Percentiles rank a stretch among this genome's conserved stretches.
Evolutionary conservation across 1,140 invertebrate species (phyloP).

Genomic region (Cydia amplana): DNA sequence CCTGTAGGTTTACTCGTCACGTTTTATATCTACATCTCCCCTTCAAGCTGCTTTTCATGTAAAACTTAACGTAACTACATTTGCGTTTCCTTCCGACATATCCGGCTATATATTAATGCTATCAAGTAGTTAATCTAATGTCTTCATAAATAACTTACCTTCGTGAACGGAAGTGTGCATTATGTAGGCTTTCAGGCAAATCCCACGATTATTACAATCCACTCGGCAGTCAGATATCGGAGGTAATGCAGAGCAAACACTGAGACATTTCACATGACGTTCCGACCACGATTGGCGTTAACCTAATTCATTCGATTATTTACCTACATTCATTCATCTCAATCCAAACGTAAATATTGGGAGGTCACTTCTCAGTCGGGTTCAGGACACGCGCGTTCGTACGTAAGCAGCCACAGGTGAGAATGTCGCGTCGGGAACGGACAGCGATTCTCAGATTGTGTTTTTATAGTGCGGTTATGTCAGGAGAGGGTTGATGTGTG

Average conservation of each 20-base stretch:
- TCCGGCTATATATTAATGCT: neutral
- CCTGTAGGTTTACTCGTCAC: neutral
- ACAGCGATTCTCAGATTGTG: slow-evolving; percentile 47
- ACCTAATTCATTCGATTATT: slow-evolving; percentile 53
- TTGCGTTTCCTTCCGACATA: neutral
- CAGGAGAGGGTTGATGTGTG: slow-evolving; percentile 51
- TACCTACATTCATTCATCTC: slow-evolving; percentile 44
- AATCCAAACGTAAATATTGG: slow-evolving; percentile 37
- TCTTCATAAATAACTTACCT: slow-evolving; percentile 35
- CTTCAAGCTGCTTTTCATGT: neutral
- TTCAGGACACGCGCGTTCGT: slow-evolving; percentile 20
- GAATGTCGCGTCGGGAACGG: slow-evolving; percentile 28
- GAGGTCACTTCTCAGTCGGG: slow-evolving; percentile 18
- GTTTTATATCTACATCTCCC: neutral
- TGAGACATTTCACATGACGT: slow-evolving; percentile 48
- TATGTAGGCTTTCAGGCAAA: slow-evolving; percentile 37
- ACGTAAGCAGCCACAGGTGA: slow-evolving; percentile 3
- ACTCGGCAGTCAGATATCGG: slow-evolving; percentile 43
- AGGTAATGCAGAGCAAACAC: slow-evolving; percentile 41
- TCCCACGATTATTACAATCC: slow-evolving; percentile 46
- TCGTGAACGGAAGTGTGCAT: slow-evolving; percentile 38
- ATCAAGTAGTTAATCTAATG: slow-evolving; percentile 16
- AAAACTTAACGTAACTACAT: neutral
- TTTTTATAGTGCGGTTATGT: slow-evolving; percentile 53
- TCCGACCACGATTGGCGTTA: slow-evolving; percentile 45